Evolutionary conservation across 2,888 invertebrate species (phyloP), one percentile per base, ranked within the genome.

Genomic region (Hydrotaea diabolus): DNA sequence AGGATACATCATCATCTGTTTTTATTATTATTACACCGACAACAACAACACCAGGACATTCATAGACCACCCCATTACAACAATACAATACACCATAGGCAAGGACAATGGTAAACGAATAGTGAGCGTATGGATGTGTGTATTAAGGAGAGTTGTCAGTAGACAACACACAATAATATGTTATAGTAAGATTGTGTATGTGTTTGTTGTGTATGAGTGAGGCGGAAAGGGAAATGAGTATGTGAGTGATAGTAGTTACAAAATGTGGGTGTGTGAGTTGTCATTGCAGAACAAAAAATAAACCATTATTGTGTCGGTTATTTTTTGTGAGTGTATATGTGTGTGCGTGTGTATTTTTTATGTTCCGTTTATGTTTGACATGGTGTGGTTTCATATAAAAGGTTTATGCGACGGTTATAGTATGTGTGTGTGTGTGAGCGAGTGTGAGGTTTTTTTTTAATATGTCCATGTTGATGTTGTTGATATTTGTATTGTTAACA

Each of bases 1-100:
- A 88, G 80, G 91, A 90, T 86, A 89, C 90, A 87, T 92, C 92
- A 86, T 91, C 91, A 87, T 91, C 92, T 92, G 85, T 36, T 71
- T 72, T 31, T 72, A 26, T 62, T 43, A 46, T 73, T 55, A 64
- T 69, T 75, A 49, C 59, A 46, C 13, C 57, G 73, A 73, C 17
- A 9, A 36, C 23, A 49, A 74, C 77, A 59, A 43, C 2, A 43
- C 13, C 43, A 43, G 15, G 15, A 43, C 9, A 31, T 31, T 4
- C 43, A 3, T 9, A 9, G 15, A 7, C 43, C 1, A 43, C 43
- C 3, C 13, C 43, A 43, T 13, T 9, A 43, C 43, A 43, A 1
- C 43, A 43, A 9, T 2, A 43, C 9, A 31, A 31, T 7, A 2
- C 31, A 31, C 31, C 31, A 19, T 19, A 57, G 19, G 21, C 53